Evolutionary conservation across 1,140 invertebrate species (phyloP).

Genomic region (Subanguina moxae): DNA sequence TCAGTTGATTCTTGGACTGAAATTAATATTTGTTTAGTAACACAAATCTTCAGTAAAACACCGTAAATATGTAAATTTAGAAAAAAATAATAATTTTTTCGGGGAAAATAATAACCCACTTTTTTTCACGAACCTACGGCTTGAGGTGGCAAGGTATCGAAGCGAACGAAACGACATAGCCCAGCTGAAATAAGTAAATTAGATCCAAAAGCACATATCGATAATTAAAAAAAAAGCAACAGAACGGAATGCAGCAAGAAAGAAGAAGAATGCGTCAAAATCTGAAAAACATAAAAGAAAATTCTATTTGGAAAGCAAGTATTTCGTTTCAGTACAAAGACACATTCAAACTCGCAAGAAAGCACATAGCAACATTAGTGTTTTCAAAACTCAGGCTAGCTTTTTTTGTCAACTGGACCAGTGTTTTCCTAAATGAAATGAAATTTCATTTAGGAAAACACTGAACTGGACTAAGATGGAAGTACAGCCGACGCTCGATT

Average conservation of each 20-base stretch:
- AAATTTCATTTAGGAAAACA: no score
- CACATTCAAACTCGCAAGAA: not conserved
- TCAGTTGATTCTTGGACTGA: constrained; percentile 48
- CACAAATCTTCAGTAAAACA: no score
- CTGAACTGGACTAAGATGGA: no score
- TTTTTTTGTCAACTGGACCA: no score
- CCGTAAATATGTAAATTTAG: constrained; percentile 3
- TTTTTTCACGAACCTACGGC: constrained; percentile 8
- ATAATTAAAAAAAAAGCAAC: not conserved
- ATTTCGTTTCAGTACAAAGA: constrained; percentile 1
- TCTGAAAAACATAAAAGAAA: not conserved
- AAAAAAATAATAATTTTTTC: not conserved
- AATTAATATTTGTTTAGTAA: constrained; percentile 31
- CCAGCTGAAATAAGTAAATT: not conserved
- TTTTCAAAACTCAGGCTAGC: no score
- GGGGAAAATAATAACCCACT: constrained; percentile 5
- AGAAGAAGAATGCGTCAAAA: not conserved
- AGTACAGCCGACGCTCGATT: no score
- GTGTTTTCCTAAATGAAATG: no score
- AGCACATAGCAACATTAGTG: no score
- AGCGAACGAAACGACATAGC: not conserved
- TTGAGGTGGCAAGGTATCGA: not conserved
- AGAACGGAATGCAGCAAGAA: not conserved
- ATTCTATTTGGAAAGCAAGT: not conserved
- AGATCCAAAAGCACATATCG: not conserved